These are phyloP conservation scores for Eucidaris tribuloides DNA, from an alignment of 35 echinoderm and acorn worm species.

Conservation along the genomic window DNA sequence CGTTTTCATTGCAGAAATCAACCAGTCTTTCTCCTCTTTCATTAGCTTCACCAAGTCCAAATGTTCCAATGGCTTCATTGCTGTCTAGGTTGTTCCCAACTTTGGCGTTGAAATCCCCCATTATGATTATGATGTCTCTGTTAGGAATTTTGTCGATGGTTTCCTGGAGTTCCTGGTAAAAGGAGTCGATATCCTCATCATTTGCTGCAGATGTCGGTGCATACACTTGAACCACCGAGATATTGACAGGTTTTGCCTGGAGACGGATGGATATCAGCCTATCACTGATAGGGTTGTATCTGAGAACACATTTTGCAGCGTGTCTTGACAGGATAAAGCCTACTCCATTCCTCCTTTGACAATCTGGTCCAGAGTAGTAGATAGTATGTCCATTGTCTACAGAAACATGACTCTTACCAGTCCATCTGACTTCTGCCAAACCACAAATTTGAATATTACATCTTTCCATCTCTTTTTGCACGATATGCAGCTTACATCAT, in stretches of 20 bases:
- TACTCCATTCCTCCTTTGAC: conserved; percentile 28
- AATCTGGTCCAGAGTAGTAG: conserved; percentile 21
- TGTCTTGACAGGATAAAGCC: conserved; percentile 4
- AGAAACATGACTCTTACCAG: too few species aligned
- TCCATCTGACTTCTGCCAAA: too few species aligned
- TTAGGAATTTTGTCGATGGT: conserved; percentile 18
- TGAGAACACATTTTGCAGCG: neutral
- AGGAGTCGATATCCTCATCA: conserved; percentile 8
- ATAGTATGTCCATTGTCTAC: conserved; percentile 12
- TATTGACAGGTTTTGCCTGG: conserved; percentile 12
- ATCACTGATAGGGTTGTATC: conserved; percentile 24
- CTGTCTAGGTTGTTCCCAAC: conserved; percentile 16
- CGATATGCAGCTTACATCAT: too few species aligned
- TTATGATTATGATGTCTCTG: conserved; percentile 12
- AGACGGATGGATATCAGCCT: conserved; percentile 14
- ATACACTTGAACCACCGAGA: conserved; percentile 14
- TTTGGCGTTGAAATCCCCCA: conserved; percentile 56
- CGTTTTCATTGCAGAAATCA: conserved; percentile 27
- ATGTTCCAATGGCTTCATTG: neutral
- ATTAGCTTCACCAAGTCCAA: conserved; percentile 38
- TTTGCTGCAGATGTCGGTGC: conserved; percentile 28
- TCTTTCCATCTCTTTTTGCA: too few species aligned
- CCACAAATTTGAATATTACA: too few species aligned
- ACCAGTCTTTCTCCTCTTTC: conserved; percentile 41
- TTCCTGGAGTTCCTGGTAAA: conserved; percentile 15